Evolutionary conservation across 2,113 vertebrate genomes (phyloP).

Genomic region (Glaucomys volans): DNA sequence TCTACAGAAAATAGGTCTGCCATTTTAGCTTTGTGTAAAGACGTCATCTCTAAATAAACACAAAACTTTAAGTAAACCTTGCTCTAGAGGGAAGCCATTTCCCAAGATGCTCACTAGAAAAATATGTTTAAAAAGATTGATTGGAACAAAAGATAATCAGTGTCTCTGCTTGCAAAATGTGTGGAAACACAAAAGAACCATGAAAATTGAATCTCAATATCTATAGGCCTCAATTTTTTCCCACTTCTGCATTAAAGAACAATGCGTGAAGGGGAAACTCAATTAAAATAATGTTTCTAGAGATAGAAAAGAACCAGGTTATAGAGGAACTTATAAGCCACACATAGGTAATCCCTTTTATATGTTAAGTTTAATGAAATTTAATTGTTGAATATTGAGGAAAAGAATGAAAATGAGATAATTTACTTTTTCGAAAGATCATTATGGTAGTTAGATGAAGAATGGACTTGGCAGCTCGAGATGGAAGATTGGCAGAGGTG

Average conservation of each 20-base stretch:
- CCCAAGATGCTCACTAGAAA: not conserved
- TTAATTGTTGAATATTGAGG: not conserved
- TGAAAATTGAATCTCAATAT: not conserved
- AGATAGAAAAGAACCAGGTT: not conserved
- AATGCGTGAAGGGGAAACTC: not conserved
- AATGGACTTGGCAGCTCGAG: not conserved
- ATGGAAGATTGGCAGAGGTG: not conserved
- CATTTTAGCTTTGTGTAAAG: not conserved
- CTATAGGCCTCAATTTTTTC: not conserved
- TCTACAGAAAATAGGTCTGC: not conserved
- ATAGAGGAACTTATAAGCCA: not conserved
- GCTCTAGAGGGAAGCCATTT: not conserved
- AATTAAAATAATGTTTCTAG: not conserved
- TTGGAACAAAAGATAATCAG: fast-evolving
- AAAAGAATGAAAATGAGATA: not conserved
- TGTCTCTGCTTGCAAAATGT: not conserved
- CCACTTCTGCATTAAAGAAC: not conserved
- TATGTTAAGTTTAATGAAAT: not conserved
- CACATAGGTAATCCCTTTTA: not conserved
- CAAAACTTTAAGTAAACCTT: not conserved
- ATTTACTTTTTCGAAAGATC: constrained; percentile 17
- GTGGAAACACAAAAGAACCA: not conserved
- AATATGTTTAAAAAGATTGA: not conserved
- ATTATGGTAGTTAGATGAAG: not conserved
- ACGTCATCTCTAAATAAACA: not conserved